Evolutionary conservation across 37 sponge, comb jelly and placozoan species (phyloP), one percentile per base, ranked within the genome.

Genomic region (Ianthella basta): DNA sequence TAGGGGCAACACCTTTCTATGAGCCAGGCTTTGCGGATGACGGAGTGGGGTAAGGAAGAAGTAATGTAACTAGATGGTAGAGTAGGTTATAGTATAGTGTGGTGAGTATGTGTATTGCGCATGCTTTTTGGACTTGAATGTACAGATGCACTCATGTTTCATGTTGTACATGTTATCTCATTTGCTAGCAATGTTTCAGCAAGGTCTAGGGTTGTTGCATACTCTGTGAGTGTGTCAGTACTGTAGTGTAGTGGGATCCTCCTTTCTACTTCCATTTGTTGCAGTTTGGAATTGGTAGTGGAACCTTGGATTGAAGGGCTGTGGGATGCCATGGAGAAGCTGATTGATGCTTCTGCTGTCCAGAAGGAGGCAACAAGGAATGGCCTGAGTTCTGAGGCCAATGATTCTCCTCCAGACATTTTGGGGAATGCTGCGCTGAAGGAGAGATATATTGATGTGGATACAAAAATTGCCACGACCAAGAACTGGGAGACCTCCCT

Each of bases 221-320:
- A 44, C 50, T 10, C 50, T 10, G 50, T 44, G 50, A 3, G 8
- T 44, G 8, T 44, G 50, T 44, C 3, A 8, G 50, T 44, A 44
- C 50, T 44, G 50, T 44, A 44, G 8, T 44, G n/a, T n/a, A n/a
- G n/a, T 44, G 50, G 50, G 8, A 10, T 44, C 50, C 8, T 8
- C 50, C 8, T 44, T 44, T 44, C 8, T 3, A 10, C 50, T 44
- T 44, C 50, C 3, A 44, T 55, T 69, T 59, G 13, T 53, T 73
- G 61, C 72, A 97, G 99, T 20, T 59, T 99, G 69, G 99, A 99
- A 59, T 30, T 90, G 10, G 97, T 99, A 3, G 97, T 99, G 8
- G 99, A 99, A 81, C 97, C 97, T 59, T 99, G 99, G 99, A 95
- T 95, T 37, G 92, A 93, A 30, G 97, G 94, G 4, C 87, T 99